These are phyloP conservation scores for Leucopsar rothschildi DNA, from an alignment of 2,113 vertebrate species.

Conservation along the genomic window DNA sequence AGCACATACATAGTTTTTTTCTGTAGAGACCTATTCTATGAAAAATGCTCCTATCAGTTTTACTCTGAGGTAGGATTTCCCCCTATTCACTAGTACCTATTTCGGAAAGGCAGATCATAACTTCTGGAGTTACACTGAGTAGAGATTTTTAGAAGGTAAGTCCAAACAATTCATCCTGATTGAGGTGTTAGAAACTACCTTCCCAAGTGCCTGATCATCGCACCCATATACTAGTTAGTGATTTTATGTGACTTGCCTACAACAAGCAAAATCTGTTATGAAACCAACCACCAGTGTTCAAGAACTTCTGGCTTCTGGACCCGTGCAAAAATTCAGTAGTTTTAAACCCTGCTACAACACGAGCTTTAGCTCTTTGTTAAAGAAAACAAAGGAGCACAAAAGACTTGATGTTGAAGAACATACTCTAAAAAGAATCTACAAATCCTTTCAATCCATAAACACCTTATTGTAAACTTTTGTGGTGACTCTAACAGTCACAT, in stretches of 20 bases:
- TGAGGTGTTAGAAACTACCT: background rate
- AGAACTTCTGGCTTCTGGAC: background rate
- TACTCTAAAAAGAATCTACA: background rate
- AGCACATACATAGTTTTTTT: background rate
- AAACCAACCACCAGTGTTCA: background rate
- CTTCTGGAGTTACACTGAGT: background rate
- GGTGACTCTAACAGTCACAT: background rate
- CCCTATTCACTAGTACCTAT: accelerated
- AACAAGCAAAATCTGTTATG: background rate
- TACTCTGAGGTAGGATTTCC: background rate
- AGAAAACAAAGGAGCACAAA: background rate
- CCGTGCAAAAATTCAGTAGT: background rate
- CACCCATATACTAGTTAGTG: accelerated
- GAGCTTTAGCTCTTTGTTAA: background rate
- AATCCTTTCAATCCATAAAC: background rate
- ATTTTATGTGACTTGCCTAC: background rate
- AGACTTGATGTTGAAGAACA: background rate
- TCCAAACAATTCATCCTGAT: background rate
- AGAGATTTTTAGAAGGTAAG: background rate
- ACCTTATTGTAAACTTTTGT: background rate
- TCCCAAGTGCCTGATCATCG: background rate
- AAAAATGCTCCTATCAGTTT: background rate
- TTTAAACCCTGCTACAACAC: background rate
- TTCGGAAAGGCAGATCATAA: background rate
- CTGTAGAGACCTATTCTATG: background rate